Base-by-base conservation (phyloP, 2,797 vertebrate species). In the Notoglanidium macrostoma region DNA sequence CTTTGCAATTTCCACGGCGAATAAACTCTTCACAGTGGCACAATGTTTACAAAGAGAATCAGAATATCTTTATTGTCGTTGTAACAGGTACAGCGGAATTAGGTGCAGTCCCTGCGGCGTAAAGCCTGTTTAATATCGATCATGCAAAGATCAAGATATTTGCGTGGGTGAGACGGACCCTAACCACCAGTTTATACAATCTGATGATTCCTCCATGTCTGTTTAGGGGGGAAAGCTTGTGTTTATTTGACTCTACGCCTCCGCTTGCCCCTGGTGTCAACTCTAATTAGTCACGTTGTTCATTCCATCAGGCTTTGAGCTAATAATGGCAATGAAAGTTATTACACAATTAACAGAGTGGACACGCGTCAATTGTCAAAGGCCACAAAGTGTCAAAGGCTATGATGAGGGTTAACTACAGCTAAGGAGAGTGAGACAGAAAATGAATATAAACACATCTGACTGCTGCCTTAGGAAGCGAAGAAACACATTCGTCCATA, bases 241-340 rank as follows among this genome's bases (percentile, higher is more conserved):
- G 84, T 86, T 88, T 88, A 84, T 80, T 23, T 85, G 32, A 86
- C 83, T 86, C 78, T 87, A 80, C 46, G 74, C 32, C 67, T 81
- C 83, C 49, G 54, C 88, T 84, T 82, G 86, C 61, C 84, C 87
- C 77, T 26, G 0, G 57, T 63, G 85, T 89, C 88, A 89, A 87
- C 65, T 80, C 87, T 87, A 85, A 91, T 90, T 90, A 91, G 87
- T 81, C 61, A 63, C 78, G 83, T 87, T 83, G 82, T 85, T 89
- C 40, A 78, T 88, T 90, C 83, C 80, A 87, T 85, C 67, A 70
- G 85, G 84, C 87, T 91, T 89, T 87, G 76, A 85, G 89, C 84
- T 91, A 91, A 90, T 89, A 86, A 87, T 51, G 59, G 78, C 86
- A 83, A 73, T 88, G 55, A 88, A 84, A 85, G 87, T 89, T 89